phyloP scores from a whole-genome alignment of 2,797 vertebrate genomes.

The Thamnophis elegans region DNA sequence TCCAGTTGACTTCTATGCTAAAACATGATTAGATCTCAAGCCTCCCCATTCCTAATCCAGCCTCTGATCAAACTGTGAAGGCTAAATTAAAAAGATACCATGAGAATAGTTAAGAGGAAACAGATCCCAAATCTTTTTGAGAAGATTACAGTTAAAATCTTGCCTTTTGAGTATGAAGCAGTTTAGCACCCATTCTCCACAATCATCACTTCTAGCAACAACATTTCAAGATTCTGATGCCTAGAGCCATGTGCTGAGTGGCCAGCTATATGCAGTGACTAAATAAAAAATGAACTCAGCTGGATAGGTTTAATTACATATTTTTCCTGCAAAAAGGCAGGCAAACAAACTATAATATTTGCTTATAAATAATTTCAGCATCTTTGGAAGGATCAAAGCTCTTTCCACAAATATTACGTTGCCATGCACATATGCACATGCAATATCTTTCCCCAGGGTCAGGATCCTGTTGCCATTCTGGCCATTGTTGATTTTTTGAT shows the following conservation, averaged over 20 bases:
- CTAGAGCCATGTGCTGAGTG: neutral
- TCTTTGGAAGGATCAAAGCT: neutral
- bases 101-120: neutral
- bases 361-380: conserved; percentile 1
- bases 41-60: neutral
- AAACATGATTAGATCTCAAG: neutral
- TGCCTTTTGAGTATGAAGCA: conserved; percentile 26
- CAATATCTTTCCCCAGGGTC: neutral
- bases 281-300: neutral
- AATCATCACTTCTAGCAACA: neutral
- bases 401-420: neutral
- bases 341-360: conserved; percentile 1
- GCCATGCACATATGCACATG: conserved; percentile 1
- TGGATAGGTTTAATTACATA: neutral
- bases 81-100: neutral
- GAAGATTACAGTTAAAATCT: conserved; percentile 52
- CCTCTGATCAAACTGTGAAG: neutral
- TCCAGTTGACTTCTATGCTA: neutral
- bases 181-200: neutral
- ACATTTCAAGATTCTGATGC: conserved; percentile 25
- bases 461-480: conserved; percentile 27
- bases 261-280: neutral
- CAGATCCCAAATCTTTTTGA: conserved; percentile 38
- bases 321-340: neutral
- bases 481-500: conserved; percentile 26